Percentiles rank a stretch among this genome's conserved stretches.
phyloP scores from a whole-genome alignment of 1,140 invertebrate genomes.

The Cecropterus lyciades region DNA sequence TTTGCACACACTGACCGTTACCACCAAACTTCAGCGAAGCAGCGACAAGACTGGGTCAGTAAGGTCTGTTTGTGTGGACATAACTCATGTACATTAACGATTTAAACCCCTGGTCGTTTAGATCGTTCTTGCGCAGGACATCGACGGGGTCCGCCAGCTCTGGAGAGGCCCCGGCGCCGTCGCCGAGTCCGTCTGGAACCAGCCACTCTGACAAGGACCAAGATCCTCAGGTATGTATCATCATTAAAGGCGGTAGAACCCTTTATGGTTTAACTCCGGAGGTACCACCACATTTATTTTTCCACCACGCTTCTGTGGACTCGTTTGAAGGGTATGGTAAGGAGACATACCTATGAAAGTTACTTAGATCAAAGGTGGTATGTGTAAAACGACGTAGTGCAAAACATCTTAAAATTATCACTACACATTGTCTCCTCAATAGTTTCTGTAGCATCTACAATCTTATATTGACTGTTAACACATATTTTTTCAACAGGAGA shows the following conservation, averaged over 20 bases:
- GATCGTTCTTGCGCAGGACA: slow-evolving; percentile 80
- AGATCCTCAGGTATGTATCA: slow-evolving; percentile 74
- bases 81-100: slow-evolving; percentile 65
- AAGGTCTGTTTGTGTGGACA: slow-evolving; percentile 50
- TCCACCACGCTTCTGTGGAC: too few relatives aligned
- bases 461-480: too few relatives aligned
- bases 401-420: too few relatives aligned
- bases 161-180: slow-evolving; percentile 77
- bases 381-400: too few relatives aligned
- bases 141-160: slow-evolving; percentile 76
- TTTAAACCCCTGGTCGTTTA: slow-evolving; percentile 76
- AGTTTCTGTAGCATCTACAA: too few relatives aligned
- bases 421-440: too few relatives aligned
- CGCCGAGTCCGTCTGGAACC: slow-evolving; percentile 83
- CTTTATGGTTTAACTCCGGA: too few relatives aligned
- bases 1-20: slow-evolving; percentile 52
- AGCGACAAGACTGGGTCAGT: background rate
- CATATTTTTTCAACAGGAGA: slow-evolving; percentile 82
- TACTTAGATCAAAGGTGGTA: too few relatives aligned
- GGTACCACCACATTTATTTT: too few relatives aligned
- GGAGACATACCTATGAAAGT: too few relatives aligned
- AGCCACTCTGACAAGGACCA: slow-evolving; percentile 85
- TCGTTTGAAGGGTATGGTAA: too few relatives aligned
- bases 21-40: background rate
- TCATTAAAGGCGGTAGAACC: too few relatives aligned